Percentiles rank a stretch among this genome's conserved stretches.
Conservation (phyloP, 2,888 invertebrate genomes). For the Philaethria dido region DNA sequence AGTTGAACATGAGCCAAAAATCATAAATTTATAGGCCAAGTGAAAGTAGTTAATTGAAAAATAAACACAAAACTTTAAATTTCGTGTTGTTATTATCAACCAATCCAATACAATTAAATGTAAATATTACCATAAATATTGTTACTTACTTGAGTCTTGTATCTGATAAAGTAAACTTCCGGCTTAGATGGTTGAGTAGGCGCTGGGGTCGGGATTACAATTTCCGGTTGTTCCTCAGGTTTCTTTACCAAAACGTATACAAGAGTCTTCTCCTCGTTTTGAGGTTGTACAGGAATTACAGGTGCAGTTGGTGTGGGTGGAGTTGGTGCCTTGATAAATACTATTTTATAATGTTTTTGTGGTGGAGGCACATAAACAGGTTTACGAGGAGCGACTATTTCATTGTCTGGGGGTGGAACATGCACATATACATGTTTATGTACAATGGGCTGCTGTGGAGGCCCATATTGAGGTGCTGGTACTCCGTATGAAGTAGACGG, state of each 20-base stretch:
- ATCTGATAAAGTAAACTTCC: slow-evolving; percentile 95
- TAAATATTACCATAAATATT: neutral
- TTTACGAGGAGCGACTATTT: slow-evolving; percentile 86
- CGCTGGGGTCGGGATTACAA: slow-evolving; percentile 90
- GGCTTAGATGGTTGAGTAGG: slow-evolving; percentile 95
- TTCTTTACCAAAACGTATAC: slow-evolving; percentile 95
- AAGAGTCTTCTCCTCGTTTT: slow-evolving; percentile 94
- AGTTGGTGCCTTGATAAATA: slow-evolving; percentile 90
- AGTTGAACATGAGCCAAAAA: neutral
- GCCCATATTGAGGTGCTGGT: slow-evolving; percentile 87
- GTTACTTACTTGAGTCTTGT: slow-evolving; percentile 89
- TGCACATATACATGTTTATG: slow-evolving; percentile 97
- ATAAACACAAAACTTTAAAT: neutral
- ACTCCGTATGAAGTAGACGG: slow-evolving; percentile 82
- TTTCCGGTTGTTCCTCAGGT: slow-evolving; percentile 92
- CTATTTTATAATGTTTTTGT: slow-evolving; percentile 93
- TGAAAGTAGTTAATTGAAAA: neutral
- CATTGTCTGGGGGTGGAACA: slow-evolving; percentile 94
- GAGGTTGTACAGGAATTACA: slow-evolving; percentile 87
- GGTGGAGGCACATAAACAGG: slow-evolving; percentile 82
- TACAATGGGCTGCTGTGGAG: slow-evolving; percentile 90
- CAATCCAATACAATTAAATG: neutral
- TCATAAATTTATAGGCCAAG: neutral
- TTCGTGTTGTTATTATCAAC: neutral
- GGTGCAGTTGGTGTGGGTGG: slow-evolving; percentile 86